Conservation (phyloP, 2,797 vertebrate species). For the Alcedo atthis region DNA sequence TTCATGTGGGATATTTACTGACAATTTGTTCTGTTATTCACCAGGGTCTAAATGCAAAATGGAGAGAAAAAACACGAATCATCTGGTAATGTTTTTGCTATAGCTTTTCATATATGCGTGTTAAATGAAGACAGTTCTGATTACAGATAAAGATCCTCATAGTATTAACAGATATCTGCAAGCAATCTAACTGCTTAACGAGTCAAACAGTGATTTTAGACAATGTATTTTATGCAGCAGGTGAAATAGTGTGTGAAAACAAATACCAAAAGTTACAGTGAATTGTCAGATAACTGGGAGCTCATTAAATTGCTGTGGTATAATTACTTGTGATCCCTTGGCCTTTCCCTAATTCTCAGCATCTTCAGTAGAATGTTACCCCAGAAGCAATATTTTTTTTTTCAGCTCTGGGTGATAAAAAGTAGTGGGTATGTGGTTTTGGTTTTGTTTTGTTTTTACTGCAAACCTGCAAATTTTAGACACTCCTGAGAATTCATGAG, state of each 20-base stretch:
- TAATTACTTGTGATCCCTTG: background rate
- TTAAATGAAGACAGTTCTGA: background rate
- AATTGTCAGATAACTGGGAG: background rate
- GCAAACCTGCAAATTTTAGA: background rate
- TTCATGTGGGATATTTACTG: background rate
- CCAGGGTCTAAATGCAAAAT: background rate
- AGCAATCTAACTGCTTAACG: background rate
- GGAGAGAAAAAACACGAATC: background rate
- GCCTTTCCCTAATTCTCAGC: background rate
- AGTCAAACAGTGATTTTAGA: background rate
- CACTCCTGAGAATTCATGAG: background rate
- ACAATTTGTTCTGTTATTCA: conserved; percentile 10
- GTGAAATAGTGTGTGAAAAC: background rate
- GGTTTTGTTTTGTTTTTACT: background rate
- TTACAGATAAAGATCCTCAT: background rate
- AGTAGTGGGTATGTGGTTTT: background rate
- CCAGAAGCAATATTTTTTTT: background rate
- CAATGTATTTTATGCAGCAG: background rate
- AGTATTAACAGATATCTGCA: background rate
- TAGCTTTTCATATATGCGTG: background rate
- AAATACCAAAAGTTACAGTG: background rate
- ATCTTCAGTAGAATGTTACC: background rate
- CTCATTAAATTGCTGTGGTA: background rate
- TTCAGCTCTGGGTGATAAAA: background rate
- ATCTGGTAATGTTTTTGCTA: background rate